Evolutionary conservation across 2,888 invertebrate genomes (phyloP).

Genomic region (Platycheirus albimanus): DNA sequence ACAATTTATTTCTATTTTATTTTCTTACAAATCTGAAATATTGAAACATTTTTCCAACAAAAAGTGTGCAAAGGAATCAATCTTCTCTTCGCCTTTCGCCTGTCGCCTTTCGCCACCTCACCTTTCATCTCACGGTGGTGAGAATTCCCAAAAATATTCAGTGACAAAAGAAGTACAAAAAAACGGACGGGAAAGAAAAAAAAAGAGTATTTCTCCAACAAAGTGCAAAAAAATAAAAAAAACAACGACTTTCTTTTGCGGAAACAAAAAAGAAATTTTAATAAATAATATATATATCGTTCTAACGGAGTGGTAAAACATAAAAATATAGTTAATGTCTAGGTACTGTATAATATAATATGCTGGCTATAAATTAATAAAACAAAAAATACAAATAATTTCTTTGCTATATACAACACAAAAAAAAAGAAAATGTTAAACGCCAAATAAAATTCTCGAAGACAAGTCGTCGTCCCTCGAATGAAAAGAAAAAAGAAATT

Average conservation of each 20-base stretch:
- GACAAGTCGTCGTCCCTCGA: conserved; percentile 28
- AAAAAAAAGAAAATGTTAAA: conserved; percentile 68
- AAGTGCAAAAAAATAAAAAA: conserved; percentile 43
- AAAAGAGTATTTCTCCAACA: conserved; percentile 35
- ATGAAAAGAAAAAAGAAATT: conserved; percentile 24
- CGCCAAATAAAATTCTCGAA: conserved; percentile 65
- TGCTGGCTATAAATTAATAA: conserved; percentile 38
- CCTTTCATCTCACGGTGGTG: conserved; percentile 53
- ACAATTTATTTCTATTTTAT: conserved; percentile 46
- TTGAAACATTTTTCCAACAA: neutral
- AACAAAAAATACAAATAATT: no score
- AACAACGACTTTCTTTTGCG: conserved; percentile 57
- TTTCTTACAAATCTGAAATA: neutral
- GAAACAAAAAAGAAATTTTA: conserved; percentile 53
- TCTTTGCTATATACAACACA: conserved; percentile 17
- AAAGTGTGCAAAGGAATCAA: conserved; percentile 20
- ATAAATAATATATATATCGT: conserved; percentile 17
- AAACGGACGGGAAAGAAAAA: conserved; percentile 50
- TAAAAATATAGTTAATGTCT: conserved; percentile 64
- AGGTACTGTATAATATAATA: conserved; percentile 75
- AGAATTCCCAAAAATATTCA: conserved; percentile 47
- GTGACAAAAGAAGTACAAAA: conserved; percentile 66
- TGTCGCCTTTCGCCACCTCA: conserved; percentile 48
- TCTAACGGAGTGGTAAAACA: conserved; percentile 59
- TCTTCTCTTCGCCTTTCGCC: no score